Conservation (phyloP, 2,797 vertebrate species). For the Sebastes trivittatus region DNA sequence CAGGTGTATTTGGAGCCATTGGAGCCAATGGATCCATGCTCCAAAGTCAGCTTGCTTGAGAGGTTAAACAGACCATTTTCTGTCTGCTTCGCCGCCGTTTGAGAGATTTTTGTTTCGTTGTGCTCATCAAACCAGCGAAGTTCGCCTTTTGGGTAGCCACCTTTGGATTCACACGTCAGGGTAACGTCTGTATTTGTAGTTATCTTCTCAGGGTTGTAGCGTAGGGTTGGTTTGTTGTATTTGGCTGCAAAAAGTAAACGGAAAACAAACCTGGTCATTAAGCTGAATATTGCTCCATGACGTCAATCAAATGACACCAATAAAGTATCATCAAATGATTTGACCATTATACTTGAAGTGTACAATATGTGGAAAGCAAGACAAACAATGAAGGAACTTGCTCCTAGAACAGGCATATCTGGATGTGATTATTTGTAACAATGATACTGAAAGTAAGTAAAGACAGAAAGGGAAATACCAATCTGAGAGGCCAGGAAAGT, state of each 20-base stretch:
- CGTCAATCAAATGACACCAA: neutral
- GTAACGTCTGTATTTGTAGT: accelerated
- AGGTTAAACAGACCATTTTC: slow-evolving; percentile 48
- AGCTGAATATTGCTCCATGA: neutral
- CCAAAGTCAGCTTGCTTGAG: slow-evolving; percentile 57
- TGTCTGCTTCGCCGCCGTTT: accelerated
- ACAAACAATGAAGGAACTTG: neutral
- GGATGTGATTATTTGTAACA: neutral
- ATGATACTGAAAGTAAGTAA: slow-evolving; percentile 39
- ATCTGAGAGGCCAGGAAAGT: slow-evolving; percentile 3
- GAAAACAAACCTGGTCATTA: neutral
- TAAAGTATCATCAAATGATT: neutral
- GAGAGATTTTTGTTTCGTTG: accelerated
- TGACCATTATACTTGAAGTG: accelerated
- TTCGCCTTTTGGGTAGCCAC: slow-evolving; percentile 67
- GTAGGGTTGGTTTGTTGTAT: neutral
- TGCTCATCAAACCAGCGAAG: slow-evolving; percentile 65
- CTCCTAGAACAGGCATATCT: neutral
- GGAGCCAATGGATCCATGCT: accelerated
- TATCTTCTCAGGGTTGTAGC: accelerated
- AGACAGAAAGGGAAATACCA: neutral
- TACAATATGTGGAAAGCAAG: neutral
- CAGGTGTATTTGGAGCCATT: slow-evolving; percentile 59
- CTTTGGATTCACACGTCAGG: slow-evolving; percentile 54
- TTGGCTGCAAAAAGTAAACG: slow-evolving; percentile 52